These are phyloP conservation scores for Porites rus DNA, from an alignment of 92 coral and sea anemone genomes.

Conservation along the genomic window DNA sequence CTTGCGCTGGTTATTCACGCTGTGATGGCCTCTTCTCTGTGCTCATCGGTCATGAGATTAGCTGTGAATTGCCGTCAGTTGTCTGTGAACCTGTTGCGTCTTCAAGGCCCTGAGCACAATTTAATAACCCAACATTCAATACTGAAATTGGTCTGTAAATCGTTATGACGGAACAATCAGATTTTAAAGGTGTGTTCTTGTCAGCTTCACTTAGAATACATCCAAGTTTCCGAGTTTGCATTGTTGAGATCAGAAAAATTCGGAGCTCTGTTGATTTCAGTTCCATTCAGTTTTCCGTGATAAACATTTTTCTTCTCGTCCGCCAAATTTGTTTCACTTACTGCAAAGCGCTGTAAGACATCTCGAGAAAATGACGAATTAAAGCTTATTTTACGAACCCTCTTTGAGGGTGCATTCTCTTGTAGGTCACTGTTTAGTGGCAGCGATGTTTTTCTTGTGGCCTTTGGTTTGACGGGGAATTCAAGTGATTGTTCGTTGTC, in stretches of 20 bases:
- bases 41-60: slow-evolving; percentile 1
- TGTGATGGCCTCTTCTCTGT: slow-evolving; percentile 19
- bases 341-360: slow-evolving; percentile 78
- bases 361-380: slow-evolving; percentile 84
- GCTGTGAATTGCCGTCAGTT: slow-evolving; percentile 25
- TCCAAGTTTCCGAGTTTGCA: slow-evolving; percentile 46
- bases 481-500: slow-evolving; percentile 20
- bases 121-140: neutral
- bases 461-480: neutral
- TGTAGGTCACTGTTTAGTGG: slow-evolving; percentile 11
- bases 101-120: too few species aligned
- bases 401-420: slow-evolving; percentile 22
- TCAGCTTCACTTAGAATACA: slow-evolving; percentile 13
- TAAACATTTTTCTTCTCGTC: slow-evolving; percentile 34
- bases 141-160: too few species aligned
- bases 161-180: neutral
- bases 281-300: slow-evolving; percentile 12
- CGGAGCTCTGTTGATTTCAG: slow-evolving; percentile 48
- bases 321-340: slow-evolving; percentile 81
- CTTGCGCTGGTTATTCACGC: slow-evolving; percentile 16
- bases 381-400: slow-evolving; percentile 58
- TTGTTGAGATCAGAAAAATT: slow-evolving; percentile 65
- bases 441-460: slow-evolving; percentile 56
- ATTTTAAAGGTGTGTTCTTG: neutral
- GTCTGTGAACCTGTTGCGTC: slow-evolving; percentile 32